Percentiles rank a stretch among this genome's conserved stretches.
These are phyloP conservation scores for Rhagologus leucostigma DNA, from an alignment of 2,113 vertebrate genomes.

Conservation along the genomic window DNA sequence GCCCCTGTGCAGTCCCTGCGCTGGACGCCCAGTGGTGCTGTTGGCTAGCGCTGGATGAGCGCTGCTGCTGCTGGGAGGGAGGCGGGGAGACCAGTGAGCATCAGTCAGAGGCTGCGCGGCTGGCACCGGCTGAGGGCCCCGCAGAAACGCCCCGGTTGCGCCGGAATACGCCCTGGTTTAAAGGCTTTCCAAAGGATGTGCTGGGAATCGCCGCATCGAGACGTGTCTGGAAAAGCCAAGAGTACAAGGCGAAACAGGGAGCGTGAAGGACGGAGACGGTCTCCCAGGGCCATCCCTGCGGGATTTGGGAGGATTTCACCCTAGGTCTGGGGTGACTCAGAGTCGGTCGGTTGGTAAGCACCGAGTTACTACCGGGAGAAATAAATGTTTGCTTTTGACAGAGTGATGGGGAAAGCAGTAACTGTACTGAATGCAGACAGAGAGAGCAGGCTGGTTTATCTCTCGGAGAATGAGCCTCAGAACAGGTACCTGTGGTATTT, in stretches of 20 bases:
- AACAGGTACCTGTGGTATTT: neutral
- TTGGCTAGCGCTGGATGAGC: neutral
- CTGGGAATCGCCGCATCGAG: neutral
- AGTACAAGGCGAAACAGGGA: neutral
- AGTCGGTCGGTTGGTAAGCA: neutral
- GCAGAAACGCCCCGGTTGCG: neutral
- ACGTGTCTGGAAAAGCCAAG: neutral
- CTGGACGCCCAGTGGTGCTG: neutral
- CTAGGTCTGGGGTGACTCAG: neutral
- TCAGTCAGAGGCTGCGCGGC: accelerated
- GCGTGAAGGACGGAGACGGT: accelerated
- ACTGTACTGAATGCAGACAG: neutral
- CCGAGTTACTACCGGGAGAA: neutral
- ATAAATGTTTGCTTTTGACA: neutral
- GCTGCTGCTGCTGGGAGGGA: accelerated
- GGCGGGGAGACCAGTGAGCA: accelerated
- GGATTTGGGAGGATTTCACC: neutral
- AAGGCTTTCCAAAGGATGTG: neutral
- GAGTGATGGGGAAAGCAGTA: neutral
- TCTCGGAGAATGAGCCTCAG: neutral
- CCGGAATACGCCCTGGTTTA: neutral
- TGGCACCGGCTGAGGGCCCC: neutral
- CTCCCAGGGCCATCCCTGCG: neutral
- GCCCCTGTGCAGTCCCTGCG: neutral
- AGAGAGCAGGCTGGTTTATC: neutral